Base-by-base conservation (phyloP, 2,113 vertebrate genomes). In the Ovis aries region DNA sequence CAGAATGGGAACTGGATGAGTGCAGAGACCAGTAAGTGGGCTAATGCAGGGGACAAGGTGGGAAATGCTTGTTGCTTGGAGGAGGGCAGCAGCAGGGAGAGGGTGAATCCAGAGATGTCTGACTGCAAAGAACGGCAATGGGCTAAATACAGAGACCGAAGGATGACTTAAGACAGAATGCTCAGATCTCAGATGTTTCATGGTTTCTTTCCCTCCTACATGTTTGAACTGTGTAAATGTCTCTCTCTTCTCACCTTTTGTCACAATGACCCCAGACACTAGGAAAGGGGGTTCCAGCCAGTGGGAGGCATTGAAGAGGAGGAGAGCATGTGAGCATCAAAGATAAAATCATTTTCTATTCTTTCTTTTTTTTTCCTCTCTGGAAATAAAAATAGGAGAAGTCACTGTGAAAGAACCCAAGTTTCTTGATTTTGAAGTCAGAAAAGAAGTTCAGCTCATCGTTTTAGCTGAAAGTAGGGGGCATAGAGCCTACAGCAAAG, bases 371-470 rank as follows among this genome's bases (percentile, higher is more conserved):
- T 62, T 31, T 67, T 19, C 29, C 85, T 81, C 83, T 77, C 53
- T 88, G 43, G 92, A 50, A 67, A 94, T 97, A 82, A 96, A 98
- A 98, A 88, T 92, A 99, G 99, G 99, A 96, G 98, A 98, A 91
- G 99, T 99, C 97, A 99, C 98, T 25, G 98, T 99, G 85, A 99
- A 99, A 98, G 98, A 99, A 25, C 98, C 99, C n/a, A 98, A 97
- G 50, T 97, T 98, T 53, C 99, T 99, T 94, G 99, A 99, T 98
- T 99, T 99, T 97, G 99, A 99, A 98, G 89, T 96, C 95, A 98
- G 97, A 90, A 95, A 77, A 48, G 98, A 99, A 97, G 94, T 99
- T 10, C 98, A 98, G 52, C 98, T 99, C 96, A 98, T 99, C 52
- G 91, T 99, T 84, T 97, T 99, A 98, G 99, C 99, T 78, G 99